phyloP scores from a whole-genome alignment of 35 echinoderm and acorn worm genomes.

The Apostichopus japonicus region DNA sequence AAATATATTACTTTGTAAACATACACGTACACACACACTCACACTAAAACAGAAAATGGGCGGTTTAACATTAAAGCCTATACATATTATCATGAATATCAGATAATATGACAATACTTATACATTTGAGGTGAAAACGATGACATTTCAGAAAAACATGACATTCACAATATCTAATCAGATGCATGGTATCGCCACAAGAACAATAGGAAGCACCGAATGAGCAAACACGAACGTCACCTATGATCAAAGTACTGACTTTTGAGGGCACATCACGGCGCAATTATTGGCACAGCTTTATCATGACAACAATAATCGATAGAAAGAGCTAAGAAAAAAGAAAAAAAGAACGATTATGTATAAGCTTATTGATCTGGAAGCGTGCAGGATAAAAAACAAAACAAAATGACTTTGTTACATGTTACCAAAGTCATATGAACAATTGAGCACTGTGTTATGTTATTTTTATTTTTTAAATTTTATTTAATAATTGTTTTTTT shows the following conservation, averaged over 20 bases:
- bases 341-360: background rate
- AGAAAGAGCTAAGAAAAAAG: background rate
- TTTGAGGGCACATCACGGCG: constrained; percentile 25
- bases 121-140: too few relatives aligned
- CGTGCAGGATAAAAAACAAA: background rate
- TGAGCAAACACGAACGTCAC: background rate
- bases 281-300: background rate
- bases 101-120: too few relatives aligned
- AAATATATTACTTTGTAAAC: too few relatives aligned
- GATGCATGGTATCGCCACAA: background rate
- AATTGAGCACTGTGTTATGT: background rate
- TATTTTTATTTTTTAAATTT: background rate
- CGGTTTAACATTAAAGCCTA: too few relatives aligned
- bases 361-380: background rate
- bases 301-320: background rate
- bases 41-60: too few relatives aligned
- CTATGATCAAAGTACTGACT: constrained; percentile 34
- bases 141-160: too few relatives aligned
- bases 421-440: background rate
- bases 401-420: background rate
- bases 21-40: too few relatives aligned
- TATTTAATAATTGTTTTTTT: background rate
- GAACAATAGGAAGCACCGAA: constrained; percentile 12
- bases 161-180: too few relatives aligned
- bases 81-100: too few relatives aligned